Conservation (phyloP, 1,140 invertebrate genomes). For the Drosophila auraria region DNA sequence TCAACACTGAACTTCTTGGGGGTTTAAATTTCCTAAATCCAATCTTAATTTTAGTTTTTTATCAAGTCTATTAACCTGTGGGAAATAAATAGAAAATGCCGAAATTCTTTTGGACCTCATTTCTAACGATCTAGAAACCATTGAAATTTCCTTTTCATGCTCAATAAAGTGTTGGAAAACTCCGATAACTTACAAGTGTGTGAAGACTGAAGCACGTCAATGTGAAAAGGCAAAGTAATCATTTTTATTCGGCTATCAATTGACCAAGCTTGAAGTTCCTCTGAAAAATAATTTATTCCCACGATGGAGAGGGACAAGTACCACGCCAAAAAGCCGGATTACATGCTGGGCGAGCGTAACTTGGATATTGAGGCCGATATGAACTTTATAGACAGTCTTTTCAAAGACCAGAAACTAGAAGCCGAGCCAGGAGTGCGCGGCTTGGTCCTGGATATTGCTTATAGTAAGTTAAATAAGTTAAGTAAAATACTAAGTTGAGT, state of each 20-base stretch:
- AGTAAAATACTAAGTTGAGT: too few species aligned
- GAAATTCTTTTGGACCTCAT: too few species aligned
- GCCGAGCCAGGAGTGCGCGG: neutral
- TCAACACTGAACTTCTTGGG: too few species aligned
- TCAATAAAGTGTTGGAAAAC: too few species aligned
- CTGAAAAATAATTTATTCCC: neutral
- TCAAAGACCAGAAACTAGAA: neutral
- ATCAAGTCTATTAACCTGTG: too few species aligned
- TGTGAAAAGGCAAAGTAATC: neutral
- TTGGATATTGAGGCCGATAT: slow-evolving; percentile 1
- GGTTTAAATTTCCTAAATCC: too few species aligned
- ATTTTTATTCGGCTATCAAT: neutral
- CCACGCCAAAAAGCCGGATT: neutral
- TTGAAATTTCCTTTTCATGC: too few species aligned
- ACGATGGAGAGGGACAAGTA: neutral
- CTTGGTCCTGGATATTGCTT: slow-evolving; percentile 13
- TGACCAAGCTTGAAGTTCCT: neutral
- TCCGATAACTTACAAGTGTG: too few species aligned
- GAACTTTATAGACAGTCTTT: neutral
- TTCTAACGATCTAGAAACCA: too few species aligned
- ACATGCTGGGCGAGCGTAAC: neutral
- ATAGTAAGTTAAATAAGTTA: slow-evolving; percentile 10
- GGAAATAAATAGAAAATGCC: too few species aligned
- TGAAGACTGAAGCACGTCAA: too few species aligned
- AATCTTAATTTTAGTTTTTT: too few species aligned